Evolutionary conservation across 2,888 invertebrate species (phyloP), one percentile per base, ranked within the genome.

Genomic region (Diploptera punctata): DNA sequence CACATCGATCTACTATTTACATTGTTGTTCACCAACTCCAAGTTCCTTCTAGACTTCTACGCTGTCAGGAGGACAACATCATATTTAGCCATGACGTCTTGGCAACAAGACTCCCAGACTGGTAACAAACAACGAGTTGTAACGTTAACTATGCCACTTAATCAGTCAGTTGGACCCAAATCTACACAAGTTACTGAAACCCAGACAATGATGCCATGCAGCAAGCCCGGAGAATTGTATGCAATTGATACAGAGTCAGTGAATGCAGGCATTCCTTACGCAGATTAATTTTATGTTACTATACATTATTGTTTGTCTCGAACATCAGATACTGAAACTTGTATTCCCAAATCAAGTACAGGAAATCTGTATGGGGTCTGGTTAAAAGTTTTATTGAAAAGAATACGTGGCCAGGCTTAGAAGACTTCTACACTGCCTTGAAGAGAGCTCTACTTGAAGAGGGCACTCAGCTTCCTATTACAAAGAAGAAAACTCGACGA

Each of bases 181-280:
- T 90, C 91, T 70, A 92, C 96, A 13, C 93, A 94, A 81, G 92
- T 95, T 76, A 92, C 91, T 0, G 96, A 97, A 85, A 92, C 90
- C 68, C 96, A 96, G 92, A 87, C 90, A 61, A 92, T 95, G 92
- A 88, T 93, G 79, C 91, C 92, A 44, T 94, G 93, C 81, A 94
- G 93, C 79, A 91, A 90, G 80, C 93, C 96, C 0, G 97, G 97
- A 5, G 87, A 90, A 78, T 85, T 94, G 76, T 98, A 98, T 85
- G 90, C 94, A 10, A 93, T 99, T 76, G 94, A 97, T 82, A 89
- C 93, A 75, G 94, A 95, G 79, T 91, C 92, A 74, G 88, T 91
- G 74, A 98, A 98, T 85, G 90, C 93, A 24, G 97, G 97, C 77
- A 93, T 99, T 80, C 98, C 99, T 3, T 99, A 98, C 84, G 95